A percentile compares a stretch with the other conserved stretches of the same genome.
phyloP scores from a whole-genome alignment of 2,797 vertebrate genomes.

The Tinamus major region DNA sequence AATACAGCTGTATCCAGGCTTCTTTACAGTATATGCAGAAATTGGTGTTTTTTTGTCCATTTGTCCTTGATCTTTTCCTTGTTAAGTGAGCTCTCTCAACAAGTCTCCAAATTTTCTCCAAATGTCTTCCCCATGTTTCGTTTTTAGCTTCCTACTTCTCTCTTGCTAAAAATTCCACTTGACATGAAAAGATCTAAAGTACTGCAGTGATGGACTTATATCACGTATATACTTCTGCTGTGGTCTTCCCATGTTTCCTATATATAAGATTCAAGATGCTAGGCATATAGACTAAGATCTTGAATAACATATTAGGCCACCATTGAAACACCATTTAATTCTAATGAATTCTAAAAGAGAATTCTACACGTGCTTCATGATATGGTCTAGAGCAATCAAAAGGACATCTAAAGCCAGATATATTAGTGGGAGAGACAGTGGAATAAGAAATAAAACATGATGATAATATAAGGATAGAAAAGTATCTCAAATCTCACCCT shows the following conservation, averaged over 20 bases:
- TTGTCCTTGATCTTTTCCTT: not conserved
- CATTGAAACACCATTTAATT: not conserved
- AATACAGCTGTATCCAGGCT: not conserved
- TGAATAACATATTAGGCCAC: not conserved
- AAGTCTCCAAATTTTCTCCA: no score
- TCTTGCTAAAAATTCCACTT: not conserved
- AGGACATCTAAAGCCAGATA: not conserved
- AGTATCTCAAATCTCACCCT: not conserved
- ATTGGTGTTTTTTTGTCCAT: not conserved
- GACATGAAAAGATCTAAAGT: not conserved
- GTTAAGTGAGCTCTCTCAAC: not conserved
- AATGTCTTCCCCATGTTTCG: not conserved
- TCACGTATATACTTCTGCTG: not conserved
- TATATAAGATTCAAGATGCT: not conserved
- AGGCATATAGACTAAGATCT: not conserved
- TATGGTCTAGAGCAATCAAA: not conserved
- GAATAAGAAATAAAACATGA: not conserved
- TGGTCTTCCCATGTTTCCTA: not conserved
- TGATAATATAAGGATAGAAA: not conserved
- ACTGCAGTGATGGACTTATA: not conserved
- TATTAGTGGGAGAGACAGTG: not conserved
- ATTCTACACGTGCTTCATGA: not conserved
- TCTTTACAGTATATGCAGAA: not conserved
- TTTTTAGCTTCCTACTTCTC: not conserved
- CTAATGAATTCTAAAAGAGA: not conserved